A percentile compares a stretch with the other conserved stretches of the same genome.
These are phyloP conservation scores for Nipponia nippon DNA, from an alignment of 2,113 vertebrate genomes.

Conservation along the genomic window DNA sequence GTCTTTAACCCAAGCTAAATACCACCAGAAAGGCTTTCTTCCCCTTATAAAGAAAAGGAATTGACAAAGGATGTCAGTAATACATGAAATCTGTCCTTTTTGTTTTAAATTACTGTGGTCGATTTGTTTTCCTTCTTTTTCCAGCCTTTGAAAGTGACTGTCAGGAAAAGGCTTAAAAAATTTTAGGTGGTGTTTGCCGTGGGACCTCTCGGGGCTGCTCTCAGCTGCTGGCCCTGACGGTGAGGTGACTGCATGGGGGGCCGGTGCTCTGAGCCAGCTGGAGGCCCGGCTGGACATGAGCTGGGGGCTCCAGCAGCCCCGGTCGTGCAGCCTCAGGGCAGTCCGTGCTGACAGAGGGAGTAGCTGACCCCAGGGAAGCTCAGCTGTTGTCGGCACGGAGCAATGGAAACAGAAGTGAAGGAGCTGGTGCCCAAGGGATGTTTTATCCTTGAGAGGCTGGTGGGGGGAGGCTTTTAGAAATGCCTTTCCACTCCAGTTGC, in stretches of 20 bases:
- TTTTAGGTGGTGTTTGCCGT: not conserved
- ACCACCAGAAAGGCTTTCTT: not conserved
- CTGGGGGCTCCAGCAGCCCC: not conserved
- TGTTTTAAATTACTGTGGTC: not conserved
- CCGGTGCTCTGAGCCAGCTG: not conserved
- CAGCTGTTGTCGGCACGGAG: not conserved
- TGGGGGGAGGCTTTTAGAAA: not conserved
- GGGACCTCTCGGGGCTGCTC: not conserved
- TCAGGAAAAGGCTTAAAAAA: not conserved
- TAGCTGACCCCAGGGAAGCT: not conserved
- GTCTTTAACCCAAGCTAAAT: not conserved
- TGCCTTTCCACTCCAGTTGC: not conserved
- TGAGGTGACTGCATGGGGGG: not conserved
- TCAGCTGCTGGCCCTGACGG: not conserved
- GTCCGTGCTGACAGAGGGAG: not conserved
- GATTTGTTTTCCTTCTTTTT: not conserved
- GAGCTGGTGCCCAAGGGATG: not conserved
- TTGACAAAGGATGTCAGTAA: not conserved
- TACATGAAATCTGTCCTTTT: not conserved
- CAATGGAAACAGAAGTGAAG: not conserved
- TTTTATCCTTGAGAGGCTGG: not conserved
- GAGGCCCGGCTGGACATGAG: rapidly evolving
- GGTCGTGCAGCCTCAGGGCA: not conserved
- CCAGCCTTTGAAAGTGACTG: not conserved
- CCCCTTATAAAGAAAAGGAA: not conserved